A percentile compares a stretch with the other conserved stretches of the same genome.
These are phyloP conservation scores for Cyphomyrus discorhynchus DNA, from an alignment of 2,113 vertebrate genomes.

Conservation along the genomic window DNA sequence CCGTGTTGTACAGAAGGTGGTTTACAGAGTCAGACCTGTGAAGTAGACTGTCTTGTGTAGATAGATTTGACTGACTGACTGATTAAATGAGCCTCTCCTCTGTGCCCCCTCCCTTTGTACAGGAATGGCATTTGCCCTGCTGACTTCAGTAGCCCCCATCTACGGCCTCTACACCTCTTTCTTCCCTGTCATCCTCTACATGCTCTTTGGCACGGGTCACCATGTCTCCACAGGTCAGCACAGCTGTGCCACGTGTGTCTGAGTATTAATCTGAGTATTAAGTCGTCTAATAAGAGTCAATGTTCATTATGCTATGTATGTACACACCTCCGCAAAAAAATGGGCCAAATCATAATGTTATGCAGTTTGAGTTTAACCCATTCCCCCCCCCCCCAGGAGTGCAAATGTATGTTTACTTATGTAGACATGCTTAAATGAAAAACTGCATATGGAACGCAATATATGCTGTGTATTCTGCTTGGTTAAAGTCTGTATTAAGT, in stretches of 20 bases:
- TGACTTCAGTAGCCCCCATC: conserved; percentile 84
- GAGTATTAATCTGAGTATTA: not conserved
- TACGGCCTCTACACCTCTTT: conserved; percentile 89
- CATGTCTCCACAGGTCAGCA: conserved; percentile 81
- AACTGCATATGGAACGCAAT: not conserved
- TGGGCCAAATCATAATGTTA: not conserved
- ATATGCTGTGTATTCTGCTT: not conserved
- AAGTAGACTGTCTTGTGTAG: not conserved
- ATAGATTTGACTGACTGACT: not conserved
- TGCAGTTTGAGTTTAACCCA: not conserved
- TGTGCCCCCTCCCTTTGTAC: conserved; percentile 2
- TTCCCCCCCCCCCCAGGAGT: not conserved
- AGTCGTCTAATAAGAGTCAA: not conserved
- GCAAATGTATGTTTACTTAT: not conserved
- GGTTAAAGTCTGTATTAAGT: not conserved
- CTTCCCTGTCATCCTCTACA: conserved; percentile 80
- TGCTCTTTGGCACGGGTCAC: conserved; percentile 79
- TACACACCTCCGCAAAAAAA: not conserved
- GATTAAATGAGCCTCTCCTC: not conserved
- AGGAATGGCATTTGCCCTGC: conserved; percentile 88
- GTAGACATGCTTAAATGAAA: not conserved
- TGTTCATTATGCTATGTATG: not conserved
- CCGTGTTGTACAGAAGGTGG: not conserved
- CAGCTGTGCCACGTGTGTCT: not conserved
- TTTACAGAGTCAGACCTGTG: not conserved